Conservation (phyloP, 2,797 vertebrate genomes). For the Arrhamphus sclerolepis region DNA sequence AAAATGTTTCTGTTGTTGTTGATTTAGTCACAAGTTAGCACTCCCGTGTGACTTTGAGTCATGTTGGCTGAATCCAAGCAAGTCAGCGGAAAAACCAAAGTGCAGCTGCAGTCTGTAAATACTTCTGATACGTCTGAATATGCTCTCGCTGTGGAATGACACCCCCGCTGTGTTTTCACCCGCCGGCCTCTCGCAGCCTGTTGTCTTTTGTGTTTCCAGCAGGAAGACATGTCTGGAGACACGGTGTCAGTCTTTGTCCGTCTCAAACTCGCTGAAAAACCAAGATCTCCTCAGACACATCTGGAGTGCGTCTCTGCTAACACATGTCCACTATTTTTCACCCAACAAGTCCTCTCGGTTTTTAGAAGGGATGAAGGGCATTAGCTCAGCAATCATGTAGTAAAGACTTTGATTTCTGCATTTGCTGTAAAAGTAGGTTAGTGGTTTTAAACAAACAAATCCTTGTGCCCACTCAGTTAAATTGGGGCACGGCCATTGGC, state of each 20-base stretch:
- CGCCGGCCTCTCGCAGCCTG: neutral
- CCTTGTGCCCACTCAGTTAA: conserved; percentile 75
- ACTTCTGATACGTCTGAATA: conserved; percentile 52
- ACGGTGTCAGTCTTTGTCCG: neutral
- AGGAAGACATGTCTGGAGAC: conserved; percentile 37
- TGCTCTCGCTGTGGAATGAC: conserved; percentile 47
- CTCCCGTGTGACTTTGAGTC: conserved; percentile 27
- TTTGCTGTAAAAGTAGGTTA: conserved; percentile 74
- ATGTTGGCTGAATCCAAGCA: conserved; percentile 34
- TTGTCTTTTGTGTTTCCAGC: conserved; percentile 29
- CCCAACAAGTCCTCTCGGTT: conserved; percentile 23
- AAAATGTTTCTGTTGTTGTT: no score
- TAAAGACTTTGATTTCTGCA: conserved; percentile 55
- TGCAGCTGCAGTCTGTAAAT: conserved; percentile 69
- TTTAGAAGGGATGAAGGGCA: conserved; percentile 36
- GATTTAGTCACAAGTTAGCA: conserved; percentile 23
- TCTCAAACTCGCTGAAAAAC: neutral
- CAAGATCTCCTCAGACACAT: conserved; percentile 17
- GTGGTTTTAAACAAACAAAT: conserved; percentile 76
- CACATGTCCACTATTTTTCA: conserved; percentile 10
- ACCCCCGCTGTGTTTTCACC: conserved; percentile 9
- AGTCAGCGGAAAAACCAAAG: conserved; percentile 45
- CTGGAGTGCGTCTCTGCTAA: conserved; percentile 14
- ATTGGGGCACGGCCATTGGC: conserved; percentile 69
- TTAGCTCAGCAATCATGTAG: conserved; percentile 57